Percentiles rank a stretch among this genome's conserved stretches.
These are phyloP conservation scores for Danio jaintianensis DNA, from an alignment of 2,797 vertebrate species.

Conservation along the genomic window DNA sequence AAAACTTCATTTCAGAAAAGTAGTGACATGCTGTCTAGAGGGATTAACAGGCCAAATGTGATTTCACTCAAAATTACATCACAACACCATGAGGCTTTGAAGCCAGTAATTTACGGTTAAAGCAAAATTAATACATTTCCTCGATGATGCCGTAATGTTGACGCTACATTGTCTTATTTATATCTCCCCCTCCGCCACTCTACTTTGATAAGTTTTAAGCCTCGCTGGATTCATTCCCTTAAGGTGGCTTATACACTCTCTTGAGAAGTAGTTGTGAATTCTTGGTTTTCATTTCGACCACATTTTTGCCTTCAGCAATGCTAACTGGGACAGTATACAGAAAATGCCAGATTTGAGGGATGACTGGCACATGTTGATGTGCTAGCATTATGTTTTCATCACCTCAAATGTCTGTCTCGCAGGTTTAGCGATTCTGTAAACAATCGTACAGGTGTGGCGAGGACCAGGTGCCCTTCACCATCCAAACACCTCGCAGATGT, in stretches of 20 bases:
- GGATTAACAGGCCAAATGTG: conserved; percentile 46
- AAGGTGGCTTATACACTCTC: conserved; percentile 49
- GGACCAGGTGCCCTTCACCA: conserved; percentile 50
- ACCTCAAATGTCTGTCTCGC: conserved; percentile 39
- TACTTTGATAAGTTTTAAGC: conserved; percentile 51
- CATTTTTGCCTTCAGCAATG: conserved; percentile 39
- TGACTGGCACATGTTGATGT: conserved; percentile 53
- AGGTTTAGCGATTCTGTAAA: conserved; percentile 53
- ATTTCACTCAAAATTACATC: conserved; percentile 46
- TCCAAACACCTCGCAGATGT: conserved; percentile 41
- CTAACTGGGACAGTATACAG: conserved; percentile 21
- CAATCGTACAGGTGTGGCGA: conserved; percentile 58
- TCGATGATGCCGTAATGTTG: conserved; percentile 41
- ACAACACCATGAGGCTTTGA: conserved; percentile 45
- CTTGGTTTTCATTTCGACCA: conserved; percentile 42
- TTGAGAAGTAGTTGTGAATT: conserved; percentile 43
- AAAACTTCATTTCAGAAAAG: conserved; percentile 35
- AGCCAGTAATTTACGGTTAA: conserved; percentile 43
- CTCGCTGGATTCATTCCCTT: conserved; percentile 44
- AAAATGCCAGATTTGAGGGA: conserved; percentile 53
- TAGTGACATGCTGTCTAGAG: conserved; percentile 47
- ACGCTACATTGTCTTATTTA: conserved; percentile 51
- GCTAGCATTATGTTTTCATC: conserved; percentile 56
- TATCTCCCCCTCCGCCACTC: conserved; percentile 30
- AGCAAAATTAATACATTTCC: conserved; percentile 43